Percentiles rank a stretch among this genome's conserved stretches.
These are phyloP conservation scores for Drosophila gaucha DNA, from an alignment of 2,888 invertebrate species.

Conservation along the genomic window DNA sequence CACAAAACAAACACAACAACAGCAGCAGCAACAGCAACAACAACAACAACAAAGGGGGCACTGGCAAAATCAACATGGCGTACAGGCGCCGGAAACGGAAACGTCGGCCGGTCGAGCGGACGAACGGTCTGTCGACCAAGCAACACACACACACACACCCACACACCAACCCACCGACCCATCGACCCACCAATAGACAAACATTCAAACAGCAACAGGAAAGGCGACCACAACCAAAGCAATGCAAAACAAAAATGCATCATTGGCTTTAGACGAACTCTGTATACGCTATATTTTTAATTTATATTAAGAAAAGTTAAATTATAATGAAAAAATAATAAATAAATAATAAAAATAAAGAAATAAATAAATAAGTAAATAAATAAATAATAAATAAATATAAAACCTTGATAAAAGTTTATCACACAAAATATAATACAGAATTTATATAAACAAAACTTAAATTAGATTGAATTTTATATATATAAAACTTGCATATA, in stretches of 20 bases:
- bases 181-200: slow-evolving; percentile 58
- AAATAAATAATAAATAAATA: too few species aligned
- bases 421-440: too few species aligned
- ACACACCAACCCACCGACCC: slow-evolving; percentile 37
- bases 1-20: slow-evolving; percentile 32
- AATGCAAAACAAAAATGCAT: slow-evolving; percentile 31
- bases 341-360: background rate
- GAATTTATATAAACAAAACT: too few species aligned
- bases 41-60: slow-evolving; percentile 50
- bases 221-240: slow-evolving; percentile 27
- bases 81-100: slow-evolving; percentile 76
- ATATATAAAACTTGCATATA: too few species aligned
- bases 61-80: slow-evolving; percentile 78
- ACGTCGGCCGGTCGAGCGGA: slow-evolving; percentile 69
- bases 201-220: slow-evolving; percentile 60
- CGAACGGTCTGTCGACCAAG: slow-evolving; percentile 51
- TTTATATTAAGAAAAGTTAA: too few species aligned
- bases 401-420: too few species aligned
- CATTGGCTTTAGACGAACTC: background rate
- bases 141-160: slow-evolving; percentile 4
- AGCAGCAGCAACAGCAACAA: slow-evolving; percentile 38
- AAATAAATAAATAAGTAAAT: background rate
- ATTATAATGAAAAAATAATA: background rate
- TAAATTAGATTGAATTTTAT: too few species aligned
- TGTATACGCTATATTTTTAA: slow-evolving; percentile 36